Conservation (phyloP, 2,113 vertebrate species). For the Edolisoma coerulescens region DNA sequence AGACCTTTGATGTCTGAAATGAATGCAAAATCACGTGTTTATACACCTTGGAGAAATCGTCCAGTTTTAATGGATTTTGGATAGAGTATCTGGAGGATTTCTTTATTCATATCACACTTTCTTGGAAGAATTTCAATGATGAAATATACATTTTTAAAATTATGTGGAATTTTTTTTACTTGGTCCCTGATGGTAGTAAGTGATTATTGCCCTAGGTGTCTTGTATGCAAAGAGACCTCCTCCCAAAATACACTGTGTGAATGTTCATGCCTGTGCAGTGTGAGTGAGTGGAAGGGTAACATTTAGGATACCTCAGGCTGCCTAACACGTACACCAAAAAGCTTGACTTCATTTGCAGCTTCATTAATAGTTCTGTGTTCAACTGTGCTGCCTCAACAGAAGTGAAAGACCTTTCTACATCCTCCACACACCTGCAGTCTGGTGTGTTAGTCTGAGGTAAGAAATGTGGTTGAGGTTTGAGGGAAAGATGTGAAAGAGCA, state of each 20-base stretch:
- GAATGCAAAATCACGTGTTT: background rate
- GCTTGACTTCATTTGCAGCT: background rate
- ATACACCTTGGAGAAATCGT: background rate
- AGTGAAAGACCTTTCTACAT: slow-evolving; percentile 14
- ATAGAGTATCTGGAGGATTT: background rate
- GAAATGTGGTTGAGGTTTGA: background rate
- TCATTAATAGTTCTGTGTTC: background rate
- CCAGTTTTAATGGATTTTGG: background rate
- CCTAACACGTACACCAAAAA: background rate
- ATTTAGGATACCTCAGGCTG: background rate
- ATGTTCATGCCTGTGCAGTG: background rate
- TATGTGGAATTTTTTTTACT: background rate
- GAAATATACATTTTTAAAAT: background rate
- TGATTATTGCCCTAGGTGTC: background rate
- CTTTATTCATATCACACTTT: background rate
- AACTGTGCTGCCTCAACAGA: background rate
- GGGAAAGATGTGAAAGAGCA: background rate
- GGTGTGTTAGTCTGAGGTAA: background rate
- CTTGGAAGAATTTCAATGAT: background rate
- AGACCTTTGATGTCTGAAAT: background rate
- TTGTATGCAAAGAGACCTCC: background rate
- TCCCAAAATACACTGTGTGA: background rate
- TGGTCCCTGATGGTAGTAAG: background rate
- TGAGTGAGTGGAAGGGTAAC: background rate
- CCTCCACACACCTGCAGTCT: slow-evolving; percentile 20